phyloP scores from a whole-genome alignment of 2,888 invertebrate species.

The Lottia scabra region DNA sequence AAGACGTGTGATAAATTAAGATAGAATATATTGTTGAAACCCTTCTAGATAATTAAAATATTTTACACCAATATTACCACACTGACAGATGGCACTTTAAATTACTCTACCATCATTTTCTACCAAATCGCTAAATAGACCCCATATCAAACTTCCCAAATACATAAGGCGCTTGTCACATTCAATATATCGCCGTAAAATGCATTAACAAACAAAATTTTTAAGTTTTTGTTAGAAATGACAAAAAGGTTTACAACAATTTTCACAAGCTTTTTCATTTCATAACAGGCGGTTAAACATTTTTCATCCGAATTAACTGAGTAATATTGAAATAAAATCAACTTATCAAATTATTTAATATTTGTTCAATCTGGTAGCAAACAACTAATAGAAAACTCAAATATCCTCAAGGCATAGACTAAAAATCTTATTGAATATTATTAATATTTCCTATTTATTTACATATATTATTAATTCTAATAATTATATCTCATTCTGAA shows the following conservation, averaged over 20 bases:
- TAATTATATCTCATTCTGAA: too few species aligned
- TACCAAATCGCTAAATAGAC: not conserved
- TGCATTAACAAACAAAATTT: constrained; percentile 3
- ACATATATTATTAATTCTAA: too few species aligned
- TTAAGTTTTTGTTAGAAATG: not conserved
- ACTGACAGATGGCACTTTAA: not conserved
- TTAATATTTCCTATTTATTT: too few species aligned
- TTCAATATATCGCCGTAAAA: not conserved
- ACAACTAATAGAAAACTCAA: too few species aligned
- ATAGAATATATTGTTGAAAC: not conserved
- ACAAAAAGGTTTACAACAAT: not conserved
- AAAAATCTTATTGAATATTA: too few species aligned
- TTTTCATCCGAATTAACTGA: too few species aligned
- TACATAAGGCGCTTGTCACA: not conserved
- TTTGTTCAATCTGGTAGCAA: too few species aligned
- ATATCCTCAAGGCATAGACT: too few species aligned
- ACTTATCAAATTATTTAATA: too few species aligned
- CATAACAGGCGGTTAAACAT: not conserved
- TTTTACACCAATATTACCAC: not conserved
- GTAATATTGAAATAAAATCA: too few species aligned
- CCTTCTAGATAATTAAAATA: not conserved
- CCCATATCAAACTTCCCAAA: not conserved
- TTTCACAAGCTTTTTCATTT: not conserved
- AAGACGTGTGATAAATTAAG: too few species aligned
- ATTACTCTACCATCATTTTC: not conserved